Evolutionary conservation across 1,140 invertebrate genomes (phyloP).

Genomic region (Arion vulgaris): DNA sequence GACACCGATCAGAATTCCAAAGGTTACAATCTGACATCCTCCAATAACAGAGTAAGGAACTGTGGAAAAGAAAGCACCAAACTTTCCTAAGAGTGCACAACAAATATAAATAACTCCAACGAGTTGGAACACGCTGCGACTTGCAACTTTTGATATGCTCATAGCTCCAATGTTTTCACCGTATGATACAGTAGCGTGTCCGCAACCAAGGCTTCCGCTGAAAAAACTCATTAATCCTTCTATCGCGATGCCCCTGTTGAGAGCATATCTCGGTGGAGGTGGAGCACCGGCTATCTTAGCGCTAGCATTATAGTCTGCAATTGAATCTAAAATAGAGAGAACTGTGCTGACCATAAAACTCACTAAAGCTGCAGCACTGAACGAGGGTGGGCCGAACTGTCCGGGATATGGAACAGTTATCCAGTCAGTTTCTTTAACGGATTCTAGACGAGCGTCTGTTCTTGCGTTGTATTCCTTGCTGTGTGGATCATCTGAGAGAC

Average conservation of each 20-base stretch:
- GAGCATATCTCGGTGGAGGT: constrained; percentile 61
- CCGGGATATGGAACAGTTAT: constrained; percentile 62
- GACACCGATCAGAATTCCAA: constrained; percentile 74
- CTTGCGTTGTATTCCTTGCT: constrained; percentile 51
- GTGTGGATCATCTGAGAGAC: constrained; percentile 47
- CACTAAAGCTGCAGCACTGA: constrained; percentile 54
- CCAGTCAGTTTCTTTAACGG: constrained; percentile 53
- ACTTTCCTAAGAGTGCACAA: constrained; percentile 79
- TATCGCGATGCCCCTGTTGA: constrained; percentile 81
- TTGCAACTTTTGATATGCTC: constrained; percentile 82
- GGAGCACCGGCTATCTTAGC: constrained; percentile 62
- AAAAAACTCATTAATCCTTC: constrained; percentile 88
- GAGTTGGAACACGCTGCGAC: constrained; percentile 86
- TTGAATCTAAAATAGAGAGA: constrained; percentile 64
- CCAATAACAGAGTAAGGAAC: constrained; percentile 89
- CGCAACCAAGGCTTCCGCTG: constrained; percentile 85
- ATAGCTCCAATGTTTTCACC: constrained; percentile 91
- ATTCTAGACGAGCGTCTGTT: constrained; percentile 54
- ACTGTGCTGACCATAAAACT: constrained; percentile 62
- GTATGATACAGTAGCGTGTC: constrained; percentile 89
- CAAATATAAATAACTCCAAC: constrained; percentile 83
- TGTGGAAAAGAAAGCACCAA: constrained; percentile 86
- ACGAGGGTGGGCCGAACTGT: constrained; percentile 56
- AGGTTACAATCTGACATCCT: constrained; percentile 89
- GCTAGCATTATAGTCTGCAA: constrained; percentile 68